Percentiles rank a stretch among this genome's conserved stretches.
These are phyloP conservation scores for Xestoiulus laeticollis DNA, from an alignment of 2,888 invertebrate genomes.

Conservation along the genomic window DNA sequence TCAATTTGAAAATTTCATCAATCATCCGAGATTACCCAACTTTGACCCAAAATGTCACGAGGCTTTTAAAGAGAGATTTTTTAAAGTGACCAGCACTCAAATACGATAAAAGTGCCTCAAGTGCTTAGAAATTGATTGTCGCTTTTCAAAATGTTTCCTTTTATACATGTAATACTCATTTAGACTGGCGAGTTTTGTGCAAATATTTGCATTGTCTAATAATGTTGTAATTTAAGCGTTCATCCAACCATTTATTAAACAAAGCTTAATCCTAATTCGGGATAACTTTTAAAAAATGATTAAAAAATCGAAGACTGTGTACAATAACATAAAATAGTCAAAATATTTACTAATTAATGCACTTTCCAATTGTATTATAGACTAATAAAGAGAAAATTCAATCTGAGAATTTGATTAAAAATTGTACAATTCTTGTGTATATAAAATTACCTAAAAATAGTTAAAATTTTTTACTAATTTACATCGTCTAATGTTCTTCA, in stretches of 20 bases:
- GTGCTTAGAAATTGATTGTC: background rate
- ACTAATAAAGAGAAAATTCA: too few species aligned
- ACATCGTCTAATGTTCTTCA: too few species aligned
- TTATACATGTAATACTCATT: background rate
- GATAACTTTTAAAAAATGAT: background rate
- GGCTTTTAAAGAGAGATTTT: slow-evolving; percentile 26
- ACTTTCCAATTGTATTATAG: too few species aligned
- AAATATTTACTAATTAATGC: too few species aligned
- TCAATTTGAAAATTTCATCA: slow-evolving; percentile 1
- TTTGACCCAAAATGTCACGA: slow-evolving; percentile 1
- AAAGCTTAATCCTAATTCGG: background rate
- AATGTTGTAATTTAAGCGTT: background rate
- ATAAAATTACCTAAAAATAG: too few species aligned
- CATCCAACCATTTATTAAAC: background rate
- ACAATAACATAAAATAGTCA: too few species aligned
- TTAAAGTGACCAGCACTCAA: background rate
- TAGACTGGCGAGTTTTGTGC: background rate
- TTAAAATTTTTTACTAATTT: too few species aligned
- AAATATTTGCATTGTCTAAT: background rate
- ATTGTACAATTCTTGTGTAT: too few species aligned
- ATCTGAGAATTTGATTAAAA: too few species aligned
- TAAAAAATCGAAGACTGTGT: too few species aligned
- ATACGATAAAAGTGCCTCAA: background rate
- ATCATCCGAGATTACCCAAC: slow-evolving; percentile 18
- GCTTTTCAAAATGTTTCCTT: background rate